A percentile compares a stretch with the other conserved stretches of the same genome.
Conservation (phyloP, 2,888 invertebrate species). For the Eilema sororculum region DNA sequence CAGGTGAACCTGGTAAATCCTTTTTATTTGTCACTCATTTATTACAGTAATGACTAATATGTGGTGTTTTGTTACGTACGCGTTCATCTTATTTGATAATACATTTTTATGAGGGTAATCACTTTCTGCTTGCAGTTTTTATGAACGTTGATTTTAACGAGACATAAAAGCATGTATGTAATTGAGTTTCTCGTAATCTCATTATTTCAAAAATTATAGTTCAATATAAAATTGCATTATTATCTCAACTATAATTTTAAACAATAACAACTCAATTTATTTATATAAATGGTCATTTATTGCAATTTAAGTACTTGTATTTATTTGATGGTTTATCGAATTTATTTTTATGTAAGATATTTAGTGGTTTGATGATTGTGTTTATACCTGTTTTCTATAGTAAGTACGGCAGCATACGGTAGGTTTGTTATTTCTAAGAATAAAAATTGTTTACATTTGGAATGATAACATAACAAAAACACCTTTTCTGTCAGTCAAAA, state of each 20-base stretch:
- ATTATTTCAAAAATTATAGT: conserved; percentile 6
- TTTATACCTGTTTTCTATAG: background rate
- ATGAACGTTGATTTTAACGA: conserved; percentile 14
- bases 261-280: conserved; percentile 6
- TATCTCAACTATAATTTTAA: background rate
- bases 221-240: background rate
- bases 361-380: background rate
- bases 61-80: background rate
- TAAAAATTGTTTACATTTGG: too few species aligned
- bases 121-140: conserved; percentile 3
- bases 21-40: background rate
- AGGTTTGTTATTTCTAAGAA: too few species aligned
- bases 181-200: conserved; percentile 18
- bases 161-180: conserved; percentile 14
- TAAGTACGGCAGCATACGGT: too few species aligned
- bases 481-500: too few species aligned
- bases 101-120: background rate
- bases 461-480: too few species aligned
- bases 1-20: background rate
- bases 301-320: background rate
- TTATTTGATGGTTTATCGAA: background rate
- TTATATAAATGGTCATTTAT: conserved; percentile 6
- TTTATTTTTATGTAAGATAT: background rate
- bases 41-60: background rate
- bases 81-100: background rate